A percentile compares a stretch with the other conserved stretches of the same genome.
Evolutionary conservation across 2,888 invertebrate species (phyloP).

Genomic region (Julus scanicus): DNA sequence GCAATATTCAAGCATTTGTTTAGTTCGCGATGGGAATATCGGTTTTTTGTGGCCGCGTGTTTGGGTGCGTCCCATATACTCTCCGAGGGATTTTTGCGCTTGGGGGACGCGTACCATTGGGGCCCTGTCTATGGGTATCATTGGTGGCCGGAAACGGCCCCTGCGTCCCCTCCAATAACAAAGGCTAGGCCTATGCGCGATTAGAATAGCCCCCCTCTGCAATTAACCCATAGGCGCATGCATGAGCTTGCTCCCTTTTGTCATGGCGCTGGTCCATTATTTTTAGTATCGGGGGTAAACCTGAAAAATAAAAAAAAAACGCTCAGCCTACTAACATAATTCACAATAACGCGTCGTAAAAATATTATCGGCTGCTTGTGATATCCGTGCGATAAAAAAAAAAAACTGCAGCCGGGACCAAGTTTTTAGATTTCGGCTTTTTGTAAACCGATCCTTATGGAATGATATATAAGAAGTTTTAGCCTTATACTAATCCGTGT

Average conservation of each 20-base stretch:
- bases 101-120: constrained; percentile 13
- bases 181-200: constrained; percentile 26
- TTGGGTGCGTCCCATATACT: constrained; percentile 34
- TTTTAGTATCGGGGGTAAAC: constrained; percentile 35
- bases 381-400: constrained; percentile 27
- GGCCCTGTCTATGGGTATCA: constrained; percentile 22
- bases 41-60: not conserved
- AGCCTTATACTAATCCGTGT: not conserved
- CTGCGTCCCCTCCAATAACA: constrained; percentile 31
- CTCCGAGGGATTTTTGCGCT: not conserved
- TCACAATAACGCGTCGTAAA: constrained; percentile 42
- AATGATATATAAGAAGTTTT: constrained; percentile 8
- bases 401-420: not conserved
- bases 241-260: constrained; percentile 36
- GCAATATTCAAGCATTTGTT: constrained; percentile 20
- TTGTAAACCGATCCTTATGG: not conserved
- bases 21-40: not conserved
- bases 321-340: constrained; percentile 1
- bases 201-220: constrained; percentile 28
- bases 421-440: not conserved
- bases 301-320: constrained; percentile 10
- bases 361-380: constrained; percentile 23
- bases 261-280: constrained; percentile 9
- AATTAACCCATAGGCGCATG: constrained; percentile 42
- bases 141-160: constrained; percentile 37